Conservation (phyloP, 2,888 invertebrate species). For the Lordiphosa andalusiaca region DNA sequence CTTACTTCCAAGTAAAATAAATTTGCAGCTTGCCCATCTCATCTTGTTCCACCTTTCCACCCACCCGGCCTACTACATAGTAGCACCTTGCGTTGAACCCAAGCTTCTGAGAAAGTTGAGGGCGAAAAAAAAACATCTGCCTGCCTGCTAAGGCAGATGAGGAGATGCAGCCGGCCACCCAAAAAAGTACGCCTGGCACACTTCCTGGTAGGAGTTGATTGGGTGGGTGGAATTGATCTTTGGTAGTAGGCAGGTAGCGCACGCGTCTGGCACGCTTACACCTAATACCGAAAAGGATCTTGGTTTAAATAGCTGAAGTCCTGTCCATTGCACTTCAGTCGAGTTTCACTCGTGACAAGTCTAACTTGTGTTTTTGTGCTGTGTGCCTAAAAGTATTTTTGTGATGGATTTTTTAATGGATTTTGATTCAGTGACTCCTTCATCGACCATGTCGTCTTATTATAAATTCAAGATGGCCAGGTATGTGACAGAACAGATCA, state of each 20-base stretch:
- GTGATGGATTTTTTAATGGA: slow-evolving; percentile 47
- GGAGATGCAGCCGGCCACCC: slow-evolving; percentile 47
- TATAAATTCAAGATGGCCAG: slow-evolving; percentile 58
- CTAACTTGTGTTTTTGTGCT: slow-evolving; percentile 50
- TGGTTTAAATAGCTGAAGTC: slow-evolving; percentile 54
- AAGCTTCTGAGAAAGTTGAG: slow-evolving; percentile 59
- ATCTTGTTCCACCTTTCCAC: slow-evolving; percentile 46
- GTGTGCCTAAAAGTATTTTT: slow-evolving; percentile 13
- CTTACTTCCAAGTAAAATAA: slow-evolving; percentile 17
- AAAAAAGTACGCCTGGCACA: slow-evolving; percentile 43
- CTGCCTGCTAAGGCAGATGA: slow-evolving; percentile 24
- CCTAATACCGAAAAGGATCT: slow-evolving; percentile 13
- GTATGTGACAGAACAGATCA: slow-evolving; percentile 40
- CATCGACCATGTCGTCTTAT: slow-evolving; percentile 61
- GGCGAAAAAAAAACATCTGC: slow-evolving; percentile 54
- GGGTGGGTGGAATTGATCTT: slow-evolving; percentile 24
- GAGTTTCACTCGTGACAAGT: slow-evolving; percentile 71
- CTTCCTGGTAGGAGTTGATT: slow-evolving; percentile 52
- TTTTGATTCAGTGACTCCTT: slow-evolving; percentile 50
- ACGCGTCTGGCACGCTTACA: slow-evolving; percentile 58
- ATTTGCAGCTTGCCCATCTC: slow-evolving; percentile 43
- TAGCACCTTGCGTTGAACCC: slow-evolving; percentile 14
- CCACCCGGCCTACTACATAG: slow-evolving; percentile 17
- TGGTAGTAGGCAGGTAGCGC: slow-evolving; percentile 45
- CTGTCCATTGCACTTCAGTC: slow-evolving; percentile 41